Percentiles rank a stretch among this genome's conserved stretches.
Evolutionary conservation across 1,140 invertebrate genomes (phyloP).

Genomic region (Drosophila azteca): DNA sequence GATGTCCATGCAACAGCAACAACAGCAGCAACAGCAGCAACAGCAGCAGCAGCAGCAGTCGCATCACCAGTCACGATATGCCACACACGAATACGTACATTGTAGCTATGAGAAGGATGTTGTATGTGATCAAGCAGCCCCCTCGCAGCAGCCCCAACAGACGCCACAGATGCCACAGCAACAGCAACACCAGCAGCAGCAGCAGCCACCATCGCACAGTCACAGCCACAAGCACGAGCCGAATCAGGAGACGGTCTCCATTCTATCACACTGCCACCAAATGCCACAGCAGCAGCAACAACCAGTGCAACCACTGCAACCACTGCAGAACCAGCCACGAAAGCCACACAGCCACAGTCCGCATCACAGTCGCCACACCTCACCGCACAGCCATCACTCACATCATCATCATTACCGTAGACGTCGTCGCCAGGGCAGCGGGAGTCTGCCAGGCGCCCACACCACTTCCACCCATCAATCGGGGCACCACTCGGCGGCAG

Average conservation of each 20-base stretch:
- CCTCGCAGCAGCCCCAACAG: constrained; percentile 46
- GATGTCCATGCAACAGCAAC: constrained; percentile 32
- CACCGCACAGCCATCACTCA: constrained; percentile 55
- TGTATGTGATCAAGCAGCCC: constrained; percentile 79
- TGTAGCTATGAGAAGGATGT: constrained; percentile 83
- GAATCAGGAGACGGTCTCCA: constrained; percentile 26
- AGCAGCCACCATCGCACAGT: constrained; percentile 8
- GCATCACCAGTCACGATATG: constrained; percentile 50
- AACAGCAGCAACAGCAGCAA: constrained; percentile 49
- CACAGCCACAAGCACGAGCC: constrained; percentile 30
- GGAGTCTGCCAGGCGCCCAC: constrained; percentile 66
- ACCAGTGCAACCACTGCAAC: not conserved
- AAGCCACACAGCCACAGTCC: constrained; percentile 70
- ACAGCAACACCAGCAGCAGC: constrained; percentile 6
- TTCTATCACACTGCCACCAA: constrained; percentile 49
- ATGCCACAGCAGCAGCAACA: constrained; percentile 22
- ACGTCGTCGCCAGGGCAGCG: constrained; percentile 66
- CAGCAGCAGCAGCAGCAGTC: constrained; percentile 49
- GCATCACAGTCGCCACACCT: constrained; percentile 71
- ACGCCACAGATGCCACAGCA: constrained; percentile 36
- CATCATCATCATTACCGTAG: constrained; percentile 65
- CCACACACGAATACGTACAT: constrained; percentile 81
- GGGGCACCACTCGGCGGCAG: constrained; percentile 20
- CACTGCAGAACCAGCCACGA: constrained; percentile 42
- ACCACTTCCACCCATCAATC: constrained; percentile 31